phyloP scores from a whole-genome alignment of 2,888 invertebrate genomes.

The Nesidiocoris tenuis region DNA sequence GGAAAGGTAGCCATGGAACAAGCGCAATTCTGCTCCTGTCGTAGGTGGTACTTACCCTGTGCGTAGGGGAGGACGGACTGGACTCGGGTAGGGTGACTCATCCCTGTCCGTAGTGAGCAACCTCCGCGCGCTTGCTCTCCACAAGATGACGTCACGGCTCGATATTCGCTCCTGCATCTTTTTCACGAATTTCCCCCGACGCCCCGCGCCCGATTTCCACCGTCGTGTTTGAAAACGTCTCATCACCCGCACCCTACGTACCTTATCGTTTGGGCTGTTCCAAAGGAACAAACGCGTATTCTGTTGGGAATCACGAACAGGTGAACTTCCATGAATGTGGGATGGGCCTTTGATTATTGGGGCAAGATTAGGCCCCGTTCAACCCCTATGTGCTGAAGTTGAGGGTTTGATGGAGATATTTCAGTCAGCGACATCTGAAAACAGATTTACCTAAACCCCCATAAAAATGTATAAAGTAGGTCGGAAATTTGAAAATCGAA shows the following conservation, averaged over 20 bases:
- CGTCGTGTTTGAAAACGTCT: not conserved
- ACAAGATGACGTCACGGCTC: constrained; percentile 38
- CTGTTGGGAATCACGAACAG: too few relatives aligned
- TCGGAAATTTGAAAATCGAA: too few relatives aligned
- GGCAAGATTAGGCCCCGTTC: too few relatives aligned
- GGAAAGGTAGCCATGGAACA: not conserved
- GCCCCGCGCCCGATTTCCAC: constrained; percentile 1
- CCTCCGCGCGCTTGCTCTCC: constrained; percentile 40
- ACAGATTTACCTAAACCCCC: too few relatives aligned
- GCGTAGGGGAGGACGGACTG: constrained; percentile 41
- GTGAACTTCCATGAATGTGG: too few relatives aligned
- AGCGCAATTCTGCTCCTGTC: not conserved
- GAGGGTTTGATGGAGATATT: too few relatives aligned
- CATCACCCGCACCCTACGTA: not conserved
- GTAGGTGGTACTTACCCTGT: constrained; percentile 31
- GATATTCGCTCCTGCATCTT: constrained; percentile 39
- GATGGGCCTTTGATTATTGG: too few relatives aligned
- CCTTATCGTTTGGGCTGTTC: too few relatives aligned
- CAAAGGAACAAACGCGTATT: too few relatives aligned
- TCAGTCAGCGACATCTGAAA: too few relatives aligned
- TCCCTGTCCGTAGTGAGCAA: constrained; percentile 29
- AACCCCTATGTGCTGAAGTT: too few relatives aligned
- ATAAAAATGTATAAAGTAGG: too few relatives aligned
- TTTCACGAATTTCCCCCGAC: constrained; percentile 35
- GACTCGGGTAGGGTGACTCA: constrained; percentile 19